These are phyloP conservation scores for Seriola dumerili DNA, from an alignment of 2,113 vertebrate genomes.

Conservation along the genomic window DNA sequence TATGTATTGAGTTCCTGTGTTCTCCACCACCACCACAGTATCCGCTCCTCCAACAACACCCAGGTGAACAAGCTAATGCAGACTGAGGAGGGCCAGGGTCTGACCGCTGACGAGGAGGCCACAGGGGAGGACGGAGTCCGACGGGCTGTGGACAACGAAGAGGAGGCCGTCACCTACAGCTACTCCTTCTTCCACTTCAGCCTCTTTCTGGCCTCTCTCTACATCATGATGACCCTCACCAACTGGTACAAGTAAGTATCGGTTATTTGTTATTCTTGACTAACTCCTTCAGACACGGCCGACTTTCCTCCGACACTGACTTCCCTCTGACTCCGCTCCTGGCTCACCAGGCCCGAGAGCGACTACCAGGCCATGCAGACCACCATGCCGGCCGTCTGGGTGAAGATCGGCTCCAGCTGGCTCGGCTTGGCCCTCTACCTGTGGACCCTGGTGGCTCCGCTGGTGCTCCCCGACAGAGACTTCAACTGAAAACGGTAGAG, in stretches of 20 bases:
- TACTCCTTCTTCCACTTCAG: slow-evolving; percentile 96
- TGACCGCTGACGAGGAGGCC: background rate
- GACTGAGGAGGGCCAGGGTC: slow-evolving; percentile 85
- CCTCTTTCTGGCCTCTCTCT: slow-evolving; percentile 91
- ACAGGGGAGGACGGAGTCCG: slow-evolving; percentile 67
- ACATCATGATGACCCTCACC: slow-evolving; percentile 98
- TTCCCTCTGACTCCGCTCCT: background rate
- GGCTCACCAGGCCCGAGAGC: slow-evolving; percentile 81
- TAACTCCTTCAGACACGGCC: no score
- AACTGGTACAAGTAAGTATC: slow-evolving; percentile 93
- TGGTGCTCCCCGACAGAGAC: slow-evolving; percentile 87
- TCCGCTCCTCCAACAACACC: slow-evolving; percentile 90
- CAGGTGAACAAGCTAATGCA: slow-evolving; percentile 94
- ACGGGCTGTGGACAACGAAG: slow-evolving; percentile 91
- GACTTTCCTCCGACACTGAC: background rate
- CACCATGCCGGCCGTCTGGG: slow-evolving; percentile 92
- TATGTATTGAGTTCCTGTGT: no score
- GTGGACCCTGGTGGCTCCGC: slow-evolving; percentile 93
- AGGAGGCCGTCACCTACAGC: slow-evolving; percentile 89
- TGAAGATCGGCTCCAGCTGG: slow-evolving; percentile 96
- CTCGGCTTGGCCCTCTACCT: slow-evolving; percentile 88
- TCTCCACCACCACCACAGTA: slow-evolving; percentile 71
- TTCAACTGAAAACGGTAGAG: slow-evolving; percentile 83
- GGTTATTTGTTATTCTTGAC: rapidly evolving
- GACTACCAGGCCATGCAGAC: slow-evolving; percentile 80